Percentiles rank a stretch among this genome's conserved stretches.
phyloP scores from a whole-genome alignment of 30 jellyfish, hydroid and myxozoan genomes.

The Mastigias papua region DNA sequence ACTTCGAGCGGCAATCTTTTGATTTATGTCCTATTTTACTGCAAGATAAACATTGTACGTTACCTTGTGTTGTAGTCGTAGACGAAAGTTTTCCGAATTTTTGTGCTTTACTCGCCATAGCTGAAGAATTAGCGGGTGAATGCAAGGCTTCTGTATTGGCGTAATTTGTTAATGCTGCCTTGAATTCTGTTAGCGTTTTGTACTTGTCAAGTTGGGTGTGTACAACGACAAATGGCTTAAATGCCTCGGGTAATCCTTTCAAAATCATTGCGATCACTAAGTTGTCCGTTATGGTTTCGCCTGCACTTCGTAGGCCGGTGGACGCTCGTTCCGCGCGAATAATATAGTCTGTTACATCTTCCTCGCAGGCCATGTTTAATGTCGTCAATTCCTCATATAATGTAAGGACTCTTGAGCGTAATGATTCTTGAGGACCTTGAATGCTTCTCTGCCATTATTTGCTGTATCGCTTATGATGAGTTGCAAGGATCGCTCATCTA shows the following conservation, averaged over 20 bases:
- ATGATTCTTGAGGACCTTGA: no score
- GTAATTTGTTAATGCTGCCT: no score
- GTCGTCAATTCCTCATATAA: conserved; percentile 15
- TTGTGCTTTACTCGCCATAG: no score
- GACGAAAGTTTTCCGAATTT: no score
- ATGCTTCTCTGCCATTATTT: conserved; percentile 19
- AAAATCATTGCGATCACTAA: conserved; percentile 13
- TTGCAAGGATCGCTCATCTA: conserved; percentile 16
- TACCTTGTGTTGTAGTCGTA: no score
- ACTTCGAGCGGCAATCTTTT: no score
- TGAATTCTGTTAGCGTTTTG: no score
- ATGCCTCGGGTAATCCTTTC: conserved; percentile 33
- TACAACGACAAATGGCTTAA: conserved; percentile 70
- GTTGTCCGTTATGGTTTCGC: not conserved
- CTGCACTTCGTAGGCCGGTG: conserved; percentile 22
- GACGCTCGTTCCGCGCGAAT: conserved; percentile 17
- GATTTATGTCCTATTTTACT: no score
- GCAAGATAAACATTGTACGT: no score
- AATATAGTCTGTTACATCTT: not conserved
- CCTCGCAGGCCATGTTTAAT: not conserved
- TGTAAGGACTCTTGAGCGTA: not conserved
- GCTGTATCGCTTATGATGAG: conserved; percentile 1
- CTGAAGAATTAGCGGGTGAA: no score
- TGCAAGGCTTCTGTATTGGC: no score
- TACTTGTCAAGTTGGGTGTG: no score